These are phyloP conservation scores for Huso huso DNA, from an alignment of 2,797 vertebrate species.

Conservation along the genomic window DNA sequence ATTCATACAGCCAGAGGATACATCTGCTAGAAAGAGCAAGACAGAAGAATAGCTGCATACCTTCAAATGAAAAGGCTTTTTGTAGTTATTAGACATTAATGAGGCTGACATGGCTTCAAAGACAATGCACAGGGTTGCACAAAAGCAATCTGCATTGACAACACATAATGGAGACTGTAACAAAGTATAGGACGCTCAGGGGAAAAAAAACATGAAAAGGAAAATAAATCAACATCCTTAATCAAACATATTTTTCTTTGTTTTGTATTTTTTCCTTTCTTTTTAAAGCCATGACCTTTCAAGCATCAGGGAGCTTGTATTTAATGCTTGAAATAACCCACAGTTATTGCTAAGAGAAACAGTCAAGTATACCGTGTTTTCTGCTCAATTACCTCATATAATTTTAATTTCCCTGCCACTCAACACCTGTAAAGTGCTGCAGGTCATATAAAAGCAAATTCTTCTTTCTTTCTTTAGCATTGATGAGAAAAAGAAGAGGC, in stretches of 20 bases:
- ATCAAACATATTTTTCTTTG: too few relatives aligned
- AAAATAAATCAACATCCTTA: too few relatives aligned
- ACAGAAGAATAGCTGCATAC: too few relatives aligned
- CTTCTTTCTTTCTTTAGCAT: background rate
- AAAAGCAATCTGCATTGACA: too few relatives aligned
- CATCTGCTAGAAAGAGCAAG: background rate
- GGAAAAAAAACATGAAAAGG: too few relatives aligned
- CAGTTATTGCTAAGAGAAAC: background rate
- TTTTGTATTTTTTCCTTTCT: background rate
- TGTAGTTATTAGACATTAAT: background rate
- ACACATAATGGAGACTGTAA: too few relatives aligned
- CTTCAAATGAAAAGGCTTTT: too few relatives aligned
- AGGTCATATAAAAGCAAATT: background rate
- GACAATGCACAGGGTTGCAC: background rate
- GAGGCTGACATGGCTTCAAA: background rate
- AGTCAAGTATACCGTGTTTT: background rate
- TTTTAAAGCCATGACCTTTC: constrained; percentile 3
- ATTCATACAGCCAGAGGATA: background rate
- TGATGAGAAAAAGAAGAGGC: background rate
- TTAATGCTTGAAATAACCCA: background rate
- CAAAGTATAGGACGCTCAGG: too few relatives aligned
- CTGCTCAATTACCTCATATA: constrained; percentile 4
- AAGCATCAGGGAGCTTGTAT: background rate
- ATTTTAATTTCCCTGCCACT: background rate
- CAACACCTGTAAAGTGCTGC: background rate